Evolutionary conservation across 2,113 vertebrate genomes (phyloP).

Genomic region (Mus pahari): DNA sequence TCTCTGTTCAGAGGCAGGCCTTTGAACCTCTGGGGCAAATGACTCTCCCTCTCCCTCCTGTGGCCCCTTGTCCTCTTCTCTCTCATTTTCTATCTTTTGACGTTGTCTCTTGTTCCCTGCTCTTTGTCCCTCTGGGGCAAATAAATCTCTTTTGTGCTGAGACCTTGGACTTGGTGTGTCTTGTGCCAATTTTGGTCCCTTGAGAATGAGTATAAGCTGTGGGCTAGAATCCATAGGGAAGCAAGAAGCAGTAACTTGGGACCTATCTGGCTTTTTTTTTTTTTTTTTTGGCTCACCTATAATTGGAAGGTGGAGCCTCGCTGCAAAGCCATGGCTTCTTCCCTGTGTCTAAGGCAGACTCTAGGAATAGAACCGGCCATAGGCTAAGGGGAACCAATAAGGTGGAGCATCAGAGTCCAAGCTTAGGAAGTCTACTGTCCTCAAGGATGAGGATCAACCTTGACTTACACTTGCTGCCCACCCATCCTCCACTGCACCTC

Average conservation of each 20-base stretch:
- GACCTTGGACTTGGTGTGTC: not conserved
- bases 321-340: not conserved
- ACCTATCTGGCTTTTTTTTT: not conserved
- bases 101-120: not conserved
- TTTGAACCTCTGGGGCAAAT: not conserved
- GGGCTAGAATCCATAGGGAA: fast-evolving
- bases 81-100: not conserved
- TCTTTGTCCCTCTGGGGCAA: not conserved
- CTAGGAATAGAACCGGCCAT: fast-evolving
- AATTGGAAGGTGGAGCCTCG: not conserved
- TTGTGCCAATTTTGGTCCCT: not conserved
- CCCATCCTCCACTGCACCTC: not conserved
- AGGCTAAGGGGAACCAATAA: not conserved
- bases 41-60: not conserved
- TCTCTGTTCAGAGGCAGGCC: not conserved
- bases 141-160: not conserved
- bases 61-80: not conserved
- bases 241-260: not conserved
- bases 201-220: not conserved
- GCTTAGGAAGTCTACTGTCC: not conserved
- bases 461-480: not conserved
- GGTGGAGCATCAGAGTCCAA: too few species aligned
- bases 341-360: not conserved
- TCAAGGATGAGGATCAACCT: not conserved
- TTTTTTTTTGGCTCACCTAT: not conserved